phyloP scores from a whole-genome alignment of 2,888 invertebrate genomes.

The Dugesia japonica region DNA sequence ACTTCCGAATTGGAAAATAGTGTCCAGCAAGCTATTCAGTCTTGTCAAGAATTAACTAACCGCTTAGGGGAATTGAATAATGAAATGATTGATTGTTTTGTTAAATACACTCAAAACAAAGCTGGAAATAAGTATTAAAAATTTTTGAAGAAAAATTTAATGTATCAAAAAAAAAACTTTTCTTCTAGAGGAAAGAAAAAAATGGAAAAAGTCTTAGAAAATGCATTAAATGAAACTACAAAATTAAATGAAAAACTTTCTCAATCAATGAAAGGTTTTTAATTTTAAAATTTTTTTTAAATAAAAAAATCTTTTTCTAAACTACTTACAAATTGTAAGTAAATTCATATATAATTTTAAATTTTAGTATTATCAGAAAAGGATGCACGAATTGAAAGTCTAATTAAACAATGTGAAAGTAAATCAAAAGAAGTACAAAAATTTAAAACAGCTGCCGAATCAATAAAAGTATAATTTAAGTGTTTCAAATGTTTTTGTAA shows the following conservation, averaged over 20 bases:
- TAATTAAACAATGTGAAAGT: not conserved
- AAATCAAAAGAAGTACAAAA: not conserved
- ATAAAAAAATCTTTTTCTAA: not conserved
- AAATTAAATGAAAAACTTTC: not conserved
- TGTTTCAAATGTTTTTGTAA: too few species aligned
- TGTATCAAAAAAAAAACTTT: not conserved
- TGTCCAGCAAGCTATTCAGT: conserved; percentile 41
- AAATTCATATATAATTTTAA: not conserved
- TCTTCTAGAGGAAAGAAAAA: not conserved
- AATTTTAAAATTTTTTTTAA: not conserved
- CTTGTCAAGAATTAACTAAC: conserved; percentile 40
- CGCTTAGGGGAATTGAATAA: conserved; percentile 41
- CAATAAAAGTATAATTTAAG: not conserved
- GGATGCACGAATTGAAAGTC: not conserved
- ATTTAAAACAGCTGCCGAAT: not conserved
- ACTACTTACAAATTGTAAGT: not conserved
- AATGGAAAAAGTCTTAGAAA: not conserved
- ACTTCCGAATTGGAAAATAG: conserved; percentile 40
- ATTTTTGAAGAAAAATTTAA: too few species aligned
- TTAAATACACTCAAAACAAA: conserved; percentile 41
- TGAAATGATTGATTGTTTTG: conserved; percentile 42
- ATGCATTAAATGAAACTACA: not conserved
- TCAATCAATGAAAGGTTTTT: not conserved
- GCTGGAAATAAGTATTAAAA: conserved; percentile 45
- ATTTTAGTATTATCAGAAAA: not conserved